These are phyloP conservation scores for Dimorphilus gyrociliatus DNA, from an alignment of 2,888 invertebrate genomes.

Conservation along the genomic window DNA sequence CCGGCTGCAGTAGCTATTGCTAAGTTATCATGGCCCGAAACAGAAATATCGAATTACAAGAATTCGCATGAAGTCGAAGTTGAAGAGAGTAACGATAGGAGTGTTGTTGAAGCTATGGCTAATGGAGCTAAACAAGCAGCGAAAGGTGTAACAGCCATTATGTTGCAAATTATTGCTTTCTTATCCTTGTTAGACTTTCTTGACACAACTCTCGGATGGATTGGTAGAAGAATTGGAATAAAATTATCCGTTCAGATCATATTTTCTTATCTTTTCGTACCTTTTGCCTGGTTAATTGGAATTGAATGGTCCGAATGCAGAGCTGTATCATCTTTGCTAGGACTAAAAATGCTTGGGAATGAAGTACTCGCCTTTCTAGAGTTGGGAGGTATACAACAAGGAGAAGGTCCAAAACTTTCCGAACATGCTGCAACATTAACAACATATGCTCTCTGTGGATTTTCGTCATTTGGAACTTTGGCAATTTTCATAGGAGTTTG, in stretches of 20 bases:
- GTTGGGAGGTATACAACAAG: too few species aligned
- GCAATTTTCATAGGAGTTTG: slow-evolving; percentile 20
- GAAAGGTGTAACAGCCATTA: slow-evolving; percentile 1
- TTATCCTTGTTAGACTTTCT: slow-evolving; percentile 3
- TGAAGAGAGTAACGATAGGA: slow-evolving; percentile 2
- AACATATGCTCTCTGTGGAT: slow-evolving; percentile 23
- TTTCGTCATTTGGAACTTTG: slow-evolving; percentile 19
- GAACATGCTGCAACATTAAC: slow-evolving; percentile 19
- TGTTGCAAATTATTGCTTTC: slow-evolving; percentile 5
- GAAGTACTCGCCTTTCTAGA: slow-evolving; percentile 7
- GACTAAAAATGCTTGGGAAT: slow-evolving; percentile 7
- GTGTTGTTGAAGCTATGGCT: slow-evolving; percentile 2
- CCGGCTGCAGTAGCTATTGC: slow-evolving; percentile 5
- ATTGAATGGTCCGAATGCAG: slow-evolving; percentile 4
- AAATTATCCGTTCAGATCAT: slow-evolving; percentile 6
- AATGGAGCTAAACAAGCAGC: slow-evolving; percentile 3
- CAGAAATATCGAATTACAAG: slow-evolving; percentile 3
- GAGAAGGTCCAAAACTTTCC: too few species aligned
- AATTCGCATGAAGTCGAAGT: slow-evolving; percentile 3
- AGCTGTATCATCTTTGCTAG: slow-evolving; percentile 5
- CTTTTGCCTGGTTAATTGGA: slow-evolving; percentile 7
- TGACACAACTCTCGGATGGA: slow-evolving; percentile 3
- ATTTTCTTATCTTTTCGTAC: slow-evolving; percentile 7
- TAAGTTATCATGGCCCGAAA: slow-evolving; percentile 6
- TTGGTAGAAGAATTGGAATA: slow-evolving; percentile 2